Percentiles rank a stretch among this genome's conserved stretches.
These are phyloP conservation scores for Cosmia pyralina DNA, from an alignment of 2,888 invertebrate species.

Conservation along the genomic window DNA sequence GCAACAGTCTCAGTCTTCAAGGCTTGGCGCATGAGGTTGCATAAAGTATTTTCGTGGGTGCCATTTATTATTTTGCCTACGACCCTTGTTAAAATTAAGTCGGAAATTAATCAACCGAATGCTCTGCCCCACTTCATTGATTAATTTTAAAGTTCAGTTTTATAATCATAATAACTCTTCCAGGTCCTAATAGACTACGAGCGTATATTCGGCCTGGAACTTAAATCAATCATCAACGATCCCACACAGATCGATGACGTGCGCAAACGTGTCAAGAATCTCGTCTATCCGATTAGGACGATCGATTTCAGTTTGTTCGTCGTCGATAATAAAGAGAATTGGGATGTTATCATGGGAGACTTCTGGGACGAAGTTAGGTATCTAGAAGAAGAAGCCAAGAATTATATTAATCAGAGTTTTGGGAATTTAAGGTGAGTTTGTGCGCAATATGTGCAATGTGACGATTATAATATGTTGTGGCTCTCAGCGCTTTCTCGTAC, in stretches of 20 bases:
- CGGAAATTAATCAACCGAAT: background rate
- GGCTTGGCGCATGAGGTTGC: too few species aligned
- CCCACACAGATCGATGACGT: slow-evolving; percentile 96
- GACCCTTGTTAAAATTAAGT: background rate
- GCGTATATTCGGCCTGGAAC: slow-evolving; percentile 96
- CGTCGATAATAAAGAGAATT: slow-evolving; percentile 94
- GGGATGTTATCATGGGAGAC: slow-evolving; percentile 95
- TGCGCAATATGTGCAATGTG: background rate
- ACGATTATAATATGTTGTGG: too few species aligned
- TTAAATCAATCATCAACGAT: slow-evolving; percentile 96
- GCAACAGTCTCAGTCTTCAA: too few species aligned
- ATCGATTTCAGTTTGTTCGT: slow-evolving; percentile 96
- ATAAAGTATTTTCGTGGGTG: too few species aligned
- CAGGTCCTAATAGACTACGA: slow-evolving; percentile 96
- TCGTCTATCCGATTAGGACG: slow-evolving; percentile 93
- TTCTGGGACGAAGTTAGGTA: slow-evolving; percentile 94
- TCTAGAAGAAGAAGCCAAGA: slow-evolving; percentile 95
- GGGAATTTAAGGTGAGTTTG: slow-evolving; percentile 91
- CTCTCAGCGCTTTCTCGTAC: background rate
- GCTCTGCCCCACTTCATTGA: background rate
- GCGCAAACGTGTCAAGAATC: slow-evolving; percentile 93
- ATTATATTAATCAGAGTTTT: slow-evolving; percentile 96
- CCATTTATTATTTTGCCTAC: too few species aligned
- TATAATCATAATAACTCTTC: slow-evolving; percentile 14
- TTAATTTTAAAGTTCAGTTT: background rate